phyloP scores from a whole-genome alignment of 2,888 invertebrate genomes.

The Catocala sponsa region DNA sequence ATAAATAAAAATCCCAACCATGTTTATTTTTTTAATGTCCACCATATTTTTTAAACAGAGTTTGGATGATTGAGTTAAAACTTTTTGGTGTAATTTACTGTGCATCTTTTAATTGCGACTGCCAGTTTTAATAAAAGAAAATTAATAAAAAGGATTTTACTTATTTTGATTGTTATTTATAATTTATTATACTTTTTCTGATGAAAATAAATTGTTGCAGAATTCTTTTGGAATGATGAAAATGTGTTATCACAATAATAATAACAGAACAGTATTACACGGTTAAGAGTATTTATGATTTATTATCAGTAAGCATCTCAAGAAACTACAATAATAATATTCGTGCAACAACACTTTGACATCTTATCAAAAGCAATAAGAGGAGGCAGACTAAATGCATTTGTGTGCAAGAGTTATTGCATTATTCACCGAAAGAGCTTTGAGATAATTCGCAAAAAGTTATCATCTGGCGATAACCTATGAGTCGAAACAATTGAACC shows the following conservation, averaged over 20 bases:
- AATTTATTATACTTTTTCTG: no score
- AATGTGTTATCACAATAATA: no score
- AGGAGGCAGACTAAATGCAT: conserved; percentile 1
- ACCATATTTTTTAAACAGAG: conserved; percentile 20
- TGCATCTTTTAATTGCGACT: no score
- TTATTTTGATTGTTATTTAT: no score
- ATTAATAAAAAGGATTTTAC: no score
- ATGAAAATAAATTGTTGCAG: no score
- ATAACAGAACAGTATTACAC: no score
- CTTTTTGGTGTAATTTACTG: conserved; percentile 14
- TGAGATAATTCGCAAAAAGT: conserved; percentile 60
- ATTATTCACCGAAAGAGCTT: conserved; percentile 31
- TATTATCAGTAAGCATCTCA: background rate
- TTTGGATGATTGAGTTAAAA: conserved; percentile 23
- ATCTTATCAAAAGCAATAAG: conserved; percentile 12
- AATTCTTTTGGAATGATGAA: no score
- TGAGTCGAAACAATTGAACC: conserved; percentile 47
- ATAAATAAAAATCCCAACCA: conserved; percentile 60
- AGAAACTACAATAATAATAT: conserved; percentile 15
- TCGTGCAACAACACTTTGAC: conserved; percentile 7
- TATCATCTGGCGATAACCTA: conserved; percentile 81
- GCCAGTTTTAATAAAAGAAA: no score
- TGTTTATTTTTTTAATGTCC: conserved; percentile 64
- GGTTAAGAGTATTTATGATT: no score
- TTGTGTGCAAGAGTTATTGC: conserved; percentile 24